A percentile compares a stretch with the other conserved stretches of the same genome.
Evolutionary conservation across 1,140 invertebrate genomes (phyloP).

Genomic region (Branchinecta lindahli): DNA sequence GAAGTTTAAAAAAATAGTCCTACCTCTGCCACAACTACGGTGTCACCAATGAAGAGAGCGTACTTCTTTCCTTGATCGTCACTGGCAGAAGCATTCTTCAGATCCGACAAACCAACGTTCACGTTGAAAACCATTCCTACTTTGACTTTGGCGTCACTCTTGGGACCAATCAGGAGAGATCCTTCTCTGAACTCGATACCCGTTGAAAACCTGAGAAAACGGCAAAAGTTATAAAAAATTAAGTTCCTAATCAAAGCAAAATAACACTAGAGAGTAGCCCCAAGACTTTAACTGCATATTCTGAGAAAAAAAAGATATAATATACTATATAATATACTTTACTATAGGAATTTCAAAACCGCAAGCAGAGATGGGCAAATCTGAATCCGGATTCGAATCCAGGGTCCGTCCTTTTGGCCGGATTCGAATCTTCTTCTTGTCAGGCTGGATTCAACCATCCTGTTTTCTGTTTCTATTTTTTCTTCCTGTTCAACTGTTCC

Average conservation of each 20-base stretch:
- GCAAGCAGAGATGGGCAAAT: too few species aligned
- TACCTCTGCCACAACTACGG: conserved; percentile 79
- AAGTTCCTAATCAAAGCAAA: conserved; percentile 12
- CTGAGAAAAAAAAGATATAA: neutral
- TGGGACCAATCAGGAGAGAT: conserved; percentile 76
- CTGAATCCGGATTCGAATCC: too few species aligned
- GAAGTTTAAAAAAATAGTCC: too few species aligned
- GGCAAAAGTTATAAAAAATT: conserved; percentile 16
- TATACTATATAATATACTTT: too few species aligned
- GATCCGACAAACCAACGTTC: conserved; percentile 78
- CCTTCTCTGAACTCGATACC: conserved; percentile 97
- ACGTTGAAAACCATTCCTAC: conserved; percentile 97
- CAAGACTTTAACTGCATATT: conserved; percentile 14
- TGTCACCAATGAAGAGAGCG: conserved; percentile 92
- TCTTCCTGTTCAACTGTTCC: too few species aligned
- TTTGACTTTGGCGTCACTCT: conserved; percentile 59
- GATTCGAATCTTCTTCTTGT: too few species aligned
- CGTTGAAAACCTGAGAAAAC: conserved; percentile 60
- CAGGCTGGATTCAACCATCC: too few species aligned
- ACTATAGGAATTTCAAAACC: too few species aligned
- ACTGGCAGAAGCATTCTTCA: conserved; percentile 62
- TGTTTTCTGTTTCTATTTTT: too few species aligned
- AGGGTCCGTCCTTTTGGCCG: too few species aligned
- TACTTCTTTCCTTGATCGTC: conserved; percentile 79
- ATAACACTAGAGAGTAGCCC: conserved; percentile 14